phyloP scores from a whole-genome alignment of 2,113 vertebrate species.

The Nibea coibor region DNA sequence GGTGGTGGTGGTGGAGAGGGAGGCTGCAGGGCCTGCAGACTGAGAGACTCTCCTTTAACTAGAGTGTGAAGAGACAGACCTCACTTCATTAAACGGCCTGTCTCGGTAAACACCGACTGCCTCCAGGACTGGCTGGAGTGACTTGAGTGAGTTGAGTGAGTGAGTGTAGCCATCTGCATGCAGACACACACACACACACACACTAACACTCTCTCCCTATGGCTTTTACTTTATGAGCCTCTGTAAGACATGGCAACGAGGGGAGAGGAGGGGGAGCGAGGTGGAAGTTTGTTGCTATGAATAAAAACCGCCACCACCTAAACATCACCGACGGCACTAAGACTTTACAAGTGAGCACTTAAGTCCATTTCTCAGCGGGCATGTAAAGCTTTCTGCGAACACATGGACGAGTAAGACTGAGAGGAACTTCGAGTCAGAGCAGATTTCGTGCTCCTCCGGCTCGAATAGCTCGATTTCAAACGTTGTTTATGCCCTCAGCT shows the following conservation, averaged over 20 bases:
- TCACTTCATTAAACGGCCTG: constrained; percentile 69
- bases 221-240: constrained; percentile 50
- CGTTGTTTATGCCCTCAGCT: constrained; percentile 47
- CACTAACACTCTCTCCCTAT: constrained; percentile 15
- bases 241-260: background rate
- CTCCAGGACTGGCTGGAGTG: constrained; percentile 57
- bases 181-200: constrained; percentile 13
- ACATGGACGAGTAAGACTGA: constrained; percentile 7
- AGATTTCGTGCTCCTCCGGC: constrained; percentile 27
- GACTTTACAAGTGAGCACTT: constrained; percentile 55
- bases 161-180: constrained; percentile 52
- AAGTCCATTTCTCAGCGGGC: constrained; percentile 41
- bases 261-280: background rate
- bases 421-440: constrained; percentile 1
- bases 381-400: constrained; percentile 4
- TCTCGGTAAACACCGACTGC: constrained; percentile 61
- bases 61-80: constrained; percentile 67
- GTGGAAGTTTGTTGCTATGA: constrained; percentile 42
- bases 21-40: constrained; percentile 49
- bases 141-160: constrained; percentile 17
- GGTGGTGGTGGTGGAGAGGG: background rate
- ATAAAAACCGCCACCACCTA: constrained; percentile 59
- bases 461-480: constrained; percentile 7
- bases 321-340: constrained; percentile 44
- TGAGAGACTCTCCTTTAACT: constrained; percentile 53